phyloP scores from a whole-genome alignment of 2,888 invertebrate genomes.

The Hemithea aestivaria region DNA sequence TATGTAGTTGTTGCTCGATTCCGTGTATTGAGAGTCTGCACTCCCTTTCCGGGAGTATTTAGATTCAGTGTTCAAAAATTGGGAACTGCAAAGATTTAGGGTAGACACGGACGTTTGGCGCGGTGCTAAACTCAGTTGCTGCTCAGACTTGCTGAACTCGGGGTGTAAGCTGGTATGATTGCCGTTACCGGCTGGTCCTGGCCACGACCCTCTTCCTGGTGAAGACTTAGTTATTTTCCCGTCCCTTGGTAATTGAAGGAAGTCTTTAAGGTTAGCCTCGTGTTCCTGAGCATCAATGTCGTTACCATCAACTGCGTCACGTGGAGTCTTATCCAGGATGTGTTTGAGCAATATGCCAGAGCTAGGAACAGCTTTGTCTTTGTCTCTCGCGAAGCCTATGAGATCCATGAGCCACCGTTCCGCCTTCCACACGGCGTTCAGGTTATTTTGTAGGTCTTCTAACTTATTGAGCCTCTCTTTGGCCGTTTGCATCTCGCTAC shows the following conservation, averaged over 20 bases:
- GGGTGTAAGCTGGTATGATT: constrained; percentile 76
- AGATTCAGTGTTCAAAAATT: constrained; percentile 73
- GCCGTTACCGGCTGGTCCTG: constrained; percentile 84
- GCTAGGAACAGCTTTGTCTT: constrained; percentile 62
- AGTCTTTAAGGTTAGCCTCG: constrained; percentile 60
- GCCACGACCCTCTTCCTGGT: constrained; percentile 91
- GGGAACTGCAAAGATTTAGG: constrained; percentile 74
- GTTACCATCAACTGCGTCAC: constrained; percentile 47
- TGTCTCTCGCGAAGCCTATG: constrained; percentile 94
- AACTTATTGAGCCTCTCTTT: constrained; percentile 90
- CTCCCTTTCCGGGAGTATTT: constrained; percentile 77
- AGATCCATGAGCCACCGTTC: constrained; percentile 98
- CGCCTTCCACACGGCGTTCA: constrained; percentile 95
- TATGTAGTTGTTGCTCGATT: constrained; percentile 71
- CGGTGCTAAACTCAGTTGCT: constrained; percentile 80
- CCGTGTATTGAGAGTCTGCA: constrained; percentile 78
- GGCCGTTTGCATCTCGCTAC: constrained; percentile 90
- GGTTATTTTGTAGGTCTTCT: constrained; percentile 89
- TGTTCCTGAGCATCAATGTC: constrained; percentile 70
- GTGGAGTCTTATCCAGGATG: constrained; percentile 57
- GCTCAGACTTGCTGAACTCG: constrained; percentile 92
- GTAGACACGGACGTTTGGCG: constrained; percentile 74
- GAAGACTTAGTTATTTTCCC: constrained; percentile 87
- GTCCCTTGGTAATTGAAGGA: constrained; percentile 85
- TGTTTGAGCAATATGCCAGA: constrained; percentile 73